Conservation (phyloP, 2,888 invertebrate genomes). For the Ommatoiulus sabulosus region DNA sequence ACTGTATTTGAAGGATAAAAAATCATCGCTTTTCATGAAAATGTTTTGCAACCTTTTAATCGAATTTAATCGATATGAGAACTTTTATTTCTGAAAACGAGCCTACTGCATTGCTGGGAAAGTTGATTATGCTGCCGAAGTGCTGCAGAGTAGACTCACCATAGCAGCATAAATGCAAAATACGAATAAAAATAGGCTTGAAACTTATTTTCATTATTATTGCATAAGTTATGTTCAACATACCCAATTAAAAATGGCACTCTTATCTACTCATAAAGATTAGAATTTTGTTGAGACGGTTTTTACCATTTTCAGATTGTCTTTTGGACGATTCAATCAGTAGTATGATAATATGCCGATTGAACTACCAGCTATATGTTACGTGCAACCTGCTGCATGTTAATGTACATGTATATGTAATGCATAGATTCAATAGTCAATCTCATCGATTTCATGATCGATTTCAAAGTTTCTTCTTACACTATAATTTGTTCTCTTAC, state of each 20-base stretch:
- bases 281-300: too few species aligned
- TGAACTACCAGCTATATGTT: too few species aligned
- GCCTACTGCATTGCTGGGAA: neutral
- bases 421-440: too few species aligned
- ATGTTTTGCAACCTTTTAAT: neutral
- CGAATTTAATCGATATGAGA: neutral
- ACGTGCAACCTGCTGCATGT: too few species aligned
- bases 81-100: neutral
- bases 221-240: neutral
- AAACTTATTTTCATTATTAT: neutral
- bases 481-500: too few species aligned
- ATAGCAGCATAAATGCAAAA: neutral
- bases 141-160: neutral
- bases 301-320: neutral
- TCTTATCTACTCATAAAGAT: too few species aligned
- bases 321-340: neutral
- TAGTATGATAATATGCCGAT: too few species aligned
- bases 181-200: neutral
- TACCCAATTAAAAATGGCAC: neutral
- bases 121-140: neutral
- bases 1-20: neutral
- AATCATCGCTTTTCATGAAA: neutral
- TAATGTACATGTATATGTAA: too few species aligned
- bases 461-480: too few species aligned
- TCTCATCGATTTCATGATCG: too few species aligned